Evolutionary conservation across 1,140 invertebrate species (phyloP).

Genomic region (Coptotermes formosanus): DNA sequence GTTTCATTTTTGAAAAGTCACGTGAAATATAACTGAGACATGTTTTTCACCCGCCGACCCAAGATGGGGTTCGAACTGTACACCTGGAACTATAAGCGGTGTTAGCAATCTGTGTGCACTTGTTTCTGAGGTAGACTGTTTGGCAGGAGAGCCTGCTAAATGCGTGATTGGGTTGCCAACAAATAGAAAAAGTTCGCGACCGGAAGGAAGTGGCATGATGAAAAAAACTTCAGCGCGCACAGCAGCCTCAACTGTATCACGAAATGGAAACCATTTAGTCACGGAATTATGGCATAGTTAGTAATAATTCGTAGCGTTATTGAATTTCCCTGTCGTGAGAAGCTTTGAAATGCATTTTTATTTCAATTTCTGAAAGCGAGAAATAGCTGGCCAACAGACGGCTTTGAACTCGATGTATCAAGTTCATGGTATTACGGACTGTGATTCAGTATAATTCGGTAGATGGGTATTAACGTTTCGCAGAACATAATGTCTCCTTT

Average conservation of each 20-base stretch:
- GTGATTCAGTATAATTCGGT: no score
- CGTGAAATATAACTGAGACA: no score
- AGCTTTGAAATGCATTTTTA: background rate
- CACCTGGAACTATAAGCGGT: no score
- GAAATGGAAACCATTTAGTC: constrained; percentile 8
- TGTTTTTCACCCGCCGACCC: no score
- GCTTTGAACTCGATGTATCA: background rate
- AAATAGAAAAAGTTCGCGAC: background rate
- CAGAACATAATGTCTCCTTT: no score
- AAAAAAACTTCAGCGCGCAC: background rate
- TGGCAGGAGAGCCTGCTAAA: background rate
- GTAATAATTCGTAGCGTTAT: background rate
- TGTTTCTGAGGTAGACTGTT: background rate
- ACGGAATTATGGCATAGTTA: background rate
- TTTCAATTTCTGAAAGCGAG: background rate
- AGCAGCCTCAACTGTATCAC: background rate
- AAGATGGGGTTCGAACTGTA: no score
- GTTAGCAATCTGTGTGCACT: no score
- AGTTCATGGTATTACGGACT: no score
- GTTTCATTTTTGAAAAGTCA: no score
- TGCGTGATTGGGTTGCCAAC: background rate
- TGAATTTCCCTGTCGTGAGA: background rate
- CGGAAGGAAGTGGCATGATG: background rate
- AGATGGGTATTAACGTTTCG: no score
- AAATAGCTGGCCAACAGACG: background rate